Percentiles rank a stretch among this genome's conserved stretches.
Conservation (phyloP, 1,140 invertebrate species). For the Subanguina moxae region DNA sequence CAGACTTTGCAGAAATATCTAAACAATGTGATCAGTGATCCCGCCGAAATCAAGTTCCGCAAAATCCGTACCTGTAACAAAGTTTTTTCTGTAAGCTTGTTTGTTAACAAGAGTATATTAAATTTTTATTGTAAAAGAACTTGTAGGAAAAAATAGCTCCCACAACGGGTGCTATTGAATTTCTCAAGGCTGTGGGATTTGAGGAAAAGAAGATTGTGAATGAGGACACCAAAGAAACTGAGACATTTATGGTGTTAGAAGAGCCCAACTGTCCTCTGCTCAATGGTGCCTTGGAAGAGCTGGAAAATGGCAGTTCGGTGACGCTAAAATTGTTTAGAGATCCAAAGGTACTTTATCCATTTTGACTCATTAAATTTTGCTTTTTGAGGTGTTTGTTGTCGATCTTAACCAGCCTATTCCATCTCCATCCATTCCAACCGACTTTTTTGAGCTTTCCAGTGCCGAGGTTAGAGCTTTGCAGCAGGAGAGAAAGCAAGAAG, state of each 20-base stretch:
- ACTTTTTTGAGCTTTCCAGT: conserved; percentile 32
- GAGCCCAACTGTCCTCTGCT: background rate
- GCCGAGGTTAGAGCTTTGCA: conserved; percentile 34
- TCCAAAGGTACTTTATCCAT: conserved; percentile 27
- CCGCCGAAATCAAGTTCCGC: conserved; percentile 34
- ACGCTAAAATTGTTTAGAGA: conserved; percentile 37
- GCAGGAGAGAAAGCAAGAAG: conserved; percentile 15
- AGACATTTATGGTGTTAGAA: conserved; percentile 23
- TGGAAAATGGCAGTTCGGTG: conserved; percentile 18
- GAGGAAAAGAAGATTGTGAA: conserved; percentile 11
- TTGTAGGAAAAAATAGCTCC: conserved; percentile 39
- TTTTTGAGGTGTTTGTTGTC: conserved; percentile 30
- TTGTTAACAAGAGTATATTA: too few species aligned
- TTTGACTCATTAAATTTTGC: background rate
- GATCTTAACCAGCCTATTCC: conserved; percentile 40
- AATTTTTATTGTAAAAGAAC: too few species aligned
- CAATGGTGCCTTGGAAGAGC: conserved; percentile 16
- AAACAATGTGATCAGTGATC: conserved; percentile 33
- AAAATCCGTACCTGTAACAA: conserved; percentile 31
- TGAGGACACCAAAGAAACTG: background rate
- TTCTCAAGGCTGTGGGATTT: conserved; percentile 39
- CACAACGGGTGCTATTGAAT: conserved; percentile 36
- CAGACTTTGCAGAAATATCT: conserved; percentile 38
- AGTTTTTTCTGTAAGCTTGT: conserved; percentile 32
- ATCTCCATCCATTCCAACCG: conserved; percentile 29